Base-by-base conservation (phyloP, 1,140 invertebrate genomes). In the Zaprionus tsacasi region DNA sequence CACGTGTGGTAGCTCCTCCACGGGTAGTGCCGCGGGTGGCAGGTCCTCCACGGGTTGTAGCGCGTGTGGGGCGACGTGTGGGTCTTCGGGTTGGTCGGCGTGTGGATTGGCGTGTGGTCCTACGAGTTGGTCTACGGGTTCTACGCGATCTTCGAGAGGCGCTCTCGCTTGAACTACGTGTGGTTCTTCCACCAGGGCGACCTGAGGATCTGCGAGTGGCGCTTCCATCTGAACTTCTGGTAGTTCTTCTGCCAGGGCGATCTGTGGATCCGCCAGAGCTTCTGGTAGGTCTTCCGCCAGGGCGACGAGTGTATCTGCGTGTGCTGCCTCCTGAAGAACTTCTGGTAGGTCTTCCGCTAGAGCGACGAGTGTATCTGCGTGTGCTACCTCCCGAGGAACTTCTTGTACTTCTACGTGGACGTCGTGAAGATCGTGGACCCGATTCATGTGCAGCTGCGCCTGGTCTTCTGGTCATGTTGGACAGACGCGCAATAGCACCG, bases 71-170 rank as follows among this genome's bases (percentile, higher is more conserved):
- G 6, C 38, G 8, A 17, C 40, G 27, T 6, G 59, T 50, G 27
- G 57, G 12, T 1, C 21, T 8, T 3, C 25, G 4, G 0, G 59
- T 61, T 6, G 58, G n/a, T 21, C 58, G 13, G 0, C 58, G 2
- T 0, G 60, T 63, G 3, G 60, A 25, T 25, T 45, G 11, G 13
- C 45, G 60, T 25, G 60, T 63, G 3, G 48, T 52, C 13, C 48
- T 15, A 1, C 48, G 60, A 12, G 59, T 61, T 1, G 59, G 30
- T 17, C 27, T 25, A 6, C 45, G 33, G 5, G 45, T 21, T 21
- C 21, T 21, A 21, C 21, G 21, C 21, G 21, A 21, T 21, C 21
- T 21, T 2, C 1, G 2, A 21, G 21, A 1, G 21, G 21, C 2
- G 21, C 21, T 21, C 1, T 2, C 21, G 21, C 21, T 52, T 17